Conservation (phyloP, 2,797 vertebrate genomes). For the Gymnoscopelus microlampas region DNA sequence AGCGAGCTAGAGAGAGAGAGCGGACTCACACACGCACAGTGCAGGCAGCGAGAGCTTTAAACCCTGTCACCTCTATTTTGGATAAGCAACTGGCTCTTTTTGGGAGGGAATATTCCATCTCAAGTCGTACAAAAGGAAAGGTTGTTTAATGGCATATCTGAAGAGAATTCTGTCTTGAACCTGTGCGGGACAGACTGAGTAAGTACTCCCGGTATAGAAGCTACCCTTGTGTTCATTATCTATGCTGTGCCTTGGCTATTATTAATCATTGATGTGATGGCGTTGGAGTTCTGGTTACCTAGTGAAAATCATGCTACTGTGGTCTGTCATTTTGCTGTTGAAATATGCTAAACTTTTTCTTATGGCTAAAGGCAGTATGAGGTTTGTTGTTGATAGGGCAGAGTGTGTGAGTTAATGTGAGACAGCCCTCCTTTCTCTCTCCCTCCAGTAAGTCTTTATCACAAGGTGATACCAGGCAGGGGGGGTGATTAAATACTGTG, state of each 20-base stretch:
- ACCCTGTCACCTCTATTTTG: slow-evolving; percentile 47
- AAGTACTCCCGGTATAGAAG: slow-evolving; percentile 59
- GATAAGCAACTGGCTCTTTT: slow-evolving; percentile 52
- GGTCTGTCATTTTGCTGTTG: slow-evolving; percentile 40
- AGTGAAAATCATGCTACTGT: slow-evolving; percentile 45
- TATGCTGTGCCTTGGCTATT: slow-evolving; percentile 47
- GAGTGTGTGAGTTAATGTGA: slow-evolving; percentile 72
- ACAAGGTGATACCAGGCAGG: slow-evolving; percentile 69
- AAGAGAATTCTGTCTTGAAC: slow-evolving; percentile 45
- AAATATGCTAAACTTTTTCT: slow-evolving; percentile 47
- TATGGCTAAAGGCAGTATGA: slow-evolving; percentile 20
- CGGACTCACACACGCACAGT: slow-evolving; percentile 56
- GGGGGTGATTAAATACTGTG: slow-evolving; percentile 59
- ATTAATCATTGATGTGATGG: slow-evolving; percentile 74
- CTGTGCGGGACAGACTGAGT: slow-evolving; percentile 52
- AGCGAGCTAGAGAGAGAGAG: slow-evolving; percentile 46
- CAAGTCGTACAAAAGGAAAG: slow-evolving; percentile 35
- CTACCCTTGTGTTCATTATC: slow-evolving; percentile 67
- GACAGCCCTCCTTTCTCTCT: slow-evolving; percentile 53
- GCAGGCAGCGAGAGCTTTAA: slow-evolving; percentile 59
- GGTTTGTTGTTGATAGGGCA: slow-evolving; percentile 57
- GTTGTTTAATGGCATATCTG: slow-evolving; percentile 21
- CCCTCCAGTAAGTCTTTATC: slow-evolving; percentile 70
- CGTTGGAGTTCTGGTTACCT: slow-evolving; percentile 65
- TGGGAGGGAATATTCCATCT: slow-evolving; percentile 35